Percentiles rank a stretch among this genome's conserved stretches.
Conservation (phyloP, 1,140 invertebrate genomes). For the Chymomyza costata region DNA sequence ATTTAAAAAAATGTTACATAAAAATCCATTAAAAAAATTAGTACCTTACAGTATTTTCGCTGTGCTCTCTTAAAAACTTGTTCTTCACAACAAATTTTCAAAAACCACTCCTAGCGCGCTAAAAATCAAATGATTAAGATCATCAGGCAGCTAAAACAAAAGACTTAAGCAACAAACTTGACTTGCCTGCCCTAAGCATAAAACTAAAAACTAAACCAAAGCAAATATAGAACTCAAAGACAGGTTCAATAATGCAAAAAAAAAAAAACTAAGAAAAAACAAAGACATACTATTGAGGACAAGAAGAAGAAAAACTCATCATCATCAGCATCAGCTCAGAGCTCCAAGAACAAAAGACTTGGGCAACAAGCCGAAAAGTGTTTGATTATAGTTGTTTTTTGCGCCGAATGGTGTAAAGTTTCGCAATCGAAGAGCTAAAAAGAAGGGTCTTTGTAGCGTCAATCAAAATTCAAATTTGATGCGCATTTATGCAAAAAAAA, state of each 20-base stretch:
- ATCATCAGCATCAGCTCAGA: constrained; percentile 11
- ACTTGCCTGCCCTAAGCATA: constrained; percentile 2
- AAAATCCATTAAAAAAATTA: too few relatives aligned
- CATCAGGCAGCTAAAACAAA: constrained; percentile 16
- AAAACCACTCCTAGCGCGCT: too few relatives aligned
- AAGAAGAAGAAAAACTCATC: too few relatives aligned
- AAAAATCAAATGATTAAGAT: too few relatives aligned
- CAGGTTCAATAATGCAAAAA: constrained; percentile 2
- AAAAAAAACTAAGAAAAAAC: constrained; percentile 7
- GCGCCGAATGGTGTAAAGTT: too few relatives aligned
- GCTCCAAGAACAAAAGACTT: constrained; percentile 40
- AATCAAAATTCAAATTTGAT: constrained; percentile 58
- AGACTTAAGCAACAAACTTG: constrained; percentile 49
- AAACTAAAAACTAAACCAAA: constrained; percentile 1
- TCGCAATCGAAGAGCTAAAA: constrained; percentile 42
- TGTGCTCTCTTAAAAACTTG: neutral
- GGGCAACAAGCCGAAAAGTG: constrained; percentile 22
- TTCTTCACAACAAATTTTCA: constrained; percentile 3
- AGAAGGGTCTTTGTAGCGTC: constrained; percentile 33
- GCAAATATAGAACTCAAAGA: neutral
- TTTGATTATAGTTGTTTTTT: constrained; percentile 32
- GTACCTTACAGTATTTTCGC: too few relatives aligned
- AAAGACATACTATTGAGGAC: too few relatives aligned
- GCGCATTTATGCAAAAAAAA: constrained; percentile 43
- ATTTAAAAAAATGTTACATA: too few relatives aligned